Evolutionary conservation across 2,113 vertebrate genomes (phyloP), one percentile per base, ranked within the genome.

Genomic region (Psilopsiagon aurifrons): DNA sequence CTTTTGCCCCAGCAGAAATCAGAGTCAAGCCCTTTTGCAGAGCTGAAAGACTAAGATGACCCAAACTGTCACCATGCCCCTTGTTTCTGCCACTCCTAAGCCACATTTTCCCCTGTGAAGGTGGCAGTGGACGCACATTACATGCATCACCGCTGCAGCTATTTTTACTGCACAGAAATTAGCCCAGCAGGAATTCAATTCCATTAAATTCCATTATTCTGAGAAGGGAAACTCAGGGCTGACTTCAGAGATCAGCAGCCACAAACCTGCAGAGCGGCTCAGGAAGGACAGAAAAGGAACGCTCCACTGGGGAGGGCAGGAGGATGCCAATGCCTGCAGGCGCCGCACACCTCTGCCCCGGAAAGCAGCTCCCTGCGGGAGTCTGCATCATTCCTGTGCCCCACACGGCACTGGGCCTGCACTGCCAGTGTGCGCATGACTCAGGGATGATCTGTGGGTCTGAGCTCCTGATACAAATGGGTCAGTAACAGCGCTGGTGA

Each of bases 111-210:
- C 76, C 41, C 54, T 33, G 60, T 2, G 4, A 62, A 2, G 7
- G 54, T 23, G 49, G 67, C 37, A 62, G 67, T n/a, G 71, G 84
- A 59, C 4, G 4, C 7, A 39, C 39, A 27, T 64, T 49, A 66
- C 46, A 25, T 47, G 60, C 69, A 91, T 87, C 69, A 84, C 11
- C 69, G 37, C 71, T 67, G 55, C 44, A 83, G 79, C 64, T 92
- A 77, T 88, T 96, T 95, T 92, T 86, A 81, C 70, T 66, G 46
- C 35, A 41, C 68, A 88, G 44, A 88, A 86, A 92, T 95, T 86
- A 93, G 79, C 88, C 67, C 55, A 69, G 90, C 59, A 86, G 90
- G 85, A 83, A 83, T 51, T 54, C 33, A 81, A 86, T 83, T 94
- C 54, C 84, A 46, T 46, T 84, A 87, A 94, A 92, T 77, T 69